A percentile compares a stretch with the other conserved stretches of the same genome.
phyloP scores from a whole-genome alignment of 23 tunicate genomes.

The Diplosoma virens region DNA sequence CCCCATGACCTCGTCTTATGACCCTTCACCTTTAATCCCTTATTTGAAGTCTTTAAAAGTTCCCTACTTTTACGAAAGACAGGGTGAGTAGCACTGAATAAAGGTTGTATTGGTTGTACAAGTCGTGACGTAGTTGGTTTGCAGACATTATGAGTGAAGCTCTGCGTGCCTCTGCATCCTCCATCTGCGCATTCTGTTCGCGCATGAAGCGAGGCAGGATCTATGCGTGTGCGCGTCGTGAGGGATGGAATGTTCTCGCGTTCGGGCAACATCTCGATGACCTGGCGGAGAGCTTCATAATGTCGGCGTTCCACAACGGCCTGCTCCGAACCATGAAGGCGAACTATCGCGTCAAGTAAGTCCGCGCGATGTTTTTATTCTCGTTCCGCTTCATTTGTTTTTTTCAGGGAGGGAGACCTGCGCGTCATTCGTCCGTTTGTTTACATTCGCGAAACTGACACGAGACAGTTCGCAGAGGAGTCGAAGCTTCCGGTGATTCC shows the following conservation, averaged over 20 bases:
- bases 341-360: constrained; percentile 69
- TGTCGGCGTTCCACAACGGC: constrained; percentile 98
- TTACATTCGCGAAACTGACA: constrained; percentile 90
- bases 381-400: not conserved
- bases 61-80: constrained; percentile 85
- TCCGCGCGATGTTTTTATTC: not conserved
- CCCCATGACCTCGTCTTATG: constrained; percentile 96
- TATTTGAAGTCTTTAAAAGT: constrained; percentile 68
- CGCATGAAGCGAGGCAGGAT: constrained; percentile 97
- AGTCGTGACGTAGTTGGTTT: not conserved
- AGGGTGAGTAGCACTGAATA: constrained; percentile 21
- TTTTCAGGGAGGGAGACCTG: constrained; percentile 77
- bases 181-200: constrained; percentile 94
- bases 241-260: constrained; percentile 98
- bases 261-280: constrained; percentile 98
- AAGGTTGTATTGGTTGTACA: no score
- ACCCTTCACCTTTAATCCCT: constrained; percentile 91
- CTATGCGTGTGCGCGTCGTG: constrained; percentile 81
- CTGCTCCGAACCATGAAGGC: constrained; percentile 97
- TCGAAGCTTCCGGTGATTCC: constrained; percentile 91
- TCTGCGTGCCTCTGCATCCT: constrained; percentile 51
- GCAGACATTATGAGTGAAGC: constrained; percentile 83
- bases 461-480: constrained; percentile 88
- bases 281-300: constrained; percentile 91
- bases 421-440: constrained; percentile 95